A percentile compares a stretch with the other conserved stretches of the same genome.
Conservation (phyloP, 1,140 invertebrate species). For the Caenorhabditis latens region DNA sequence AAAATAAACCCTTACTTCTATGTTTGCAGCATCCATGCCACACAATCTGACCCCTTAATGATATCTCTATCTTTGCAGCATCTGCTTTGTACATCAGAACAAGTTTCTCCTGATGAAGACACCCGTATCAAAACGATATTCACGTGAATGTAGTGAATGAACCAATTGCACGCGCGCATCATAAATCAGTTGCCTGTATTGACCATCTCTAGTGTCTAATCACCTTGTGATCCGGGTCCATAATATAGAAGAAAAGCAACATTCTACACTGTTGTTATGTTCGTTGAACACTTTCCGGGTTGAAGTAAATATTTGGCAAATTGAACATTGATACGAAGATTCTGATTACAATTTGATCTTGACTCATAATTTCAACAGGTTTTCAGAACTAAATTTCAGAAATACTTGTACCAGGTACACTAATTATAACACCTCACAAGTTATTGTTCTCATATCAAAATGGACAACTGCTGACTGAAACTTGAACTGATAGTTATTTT, state of each 20-base stretch:
- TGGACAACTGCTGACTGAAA: too few species aligned
- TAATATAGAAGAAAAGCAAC: not conserved
- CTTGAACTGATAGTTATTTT: not conserved
- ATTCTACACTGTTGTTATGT: not conserved
- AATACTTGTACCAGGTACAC: not conserved
- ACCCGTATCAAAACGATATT: slow-evolving; percentile 44
- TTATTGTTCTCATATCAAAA: not conserved
- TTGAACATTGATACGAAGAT: slow-evolving; percentile 14
- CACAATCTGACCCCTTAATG: not conserved
- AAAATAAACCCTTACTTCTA: not conserved
- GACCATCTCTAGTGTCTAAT: not conserved
- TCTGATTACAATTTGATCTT: not conserved
- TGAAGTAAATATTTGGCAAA: slow-evolving; percentile 2
- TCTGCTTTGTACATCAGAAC: not conserved
- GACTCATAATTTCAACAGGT: not conserved
- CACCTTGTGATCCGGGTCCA: slow-evolving; percentile 35
- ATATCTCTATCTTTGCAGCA: not conserved
- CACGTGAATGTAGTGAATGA: slow-evolving; percentile 2
- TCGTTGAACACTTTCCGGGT: not conserved
- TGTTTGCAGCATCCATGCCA: not conserved
- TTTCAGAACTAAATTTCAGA: not conserved
- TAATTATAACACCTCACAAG: not conserved
- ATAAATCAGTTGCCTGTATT: not conserved
- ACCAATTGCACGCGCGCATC: not conserved
- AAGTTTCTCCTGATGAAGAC: not conserved